Evolutionary conservation across 2,113 vertebrate species (phyloP).

Genomic region (Desmodus rotundus): DNA sequence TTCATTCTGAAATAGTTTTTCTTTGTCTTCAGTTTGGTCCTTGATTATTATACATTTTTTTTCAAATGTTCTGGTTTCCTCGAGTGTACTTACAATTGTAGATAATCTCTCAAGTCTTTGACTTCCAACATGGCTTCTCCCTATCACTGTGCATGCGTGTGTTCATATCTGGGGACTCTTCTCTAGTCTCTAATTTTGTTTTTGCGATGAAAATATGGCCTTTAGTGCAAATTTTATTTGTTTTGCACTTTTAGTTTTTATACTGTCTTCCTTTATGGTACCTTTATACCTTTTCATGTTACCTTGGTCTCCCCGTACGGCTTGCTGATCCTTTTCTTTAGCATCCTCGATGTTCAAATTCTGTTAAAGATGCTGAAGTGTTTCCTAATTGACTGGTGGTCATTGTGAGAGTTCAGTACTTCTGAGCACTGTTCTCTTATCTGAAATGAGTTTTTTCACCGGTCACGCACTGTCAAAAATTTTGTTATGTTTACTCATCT

Average conservation of each 20-base stretch:
- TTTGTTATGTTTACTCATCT: not conserved
- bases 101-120: not conserved
- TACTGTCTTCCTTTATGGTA: not conserved
- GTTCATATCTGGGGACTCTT: not conserved
- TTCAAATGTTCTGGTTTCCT: constrained; percentile 27
- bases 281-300: not conserved
- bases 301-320: not conserved
- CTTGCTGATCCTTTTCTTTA: not conserved
- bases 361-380: not conserved
- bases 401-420: not conserved
- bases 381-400: not conserved
- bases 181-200: not conserved
- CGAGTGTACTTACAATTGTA: not conserved
- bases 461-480: not conserved
- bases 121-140: not conserved
- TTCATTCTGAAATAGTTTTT: not conserved
- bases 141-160: not conserved
- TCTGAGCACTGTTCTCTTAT: not conserved
- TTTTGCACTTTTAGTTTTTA: not conserved
- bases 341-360: not conserved
- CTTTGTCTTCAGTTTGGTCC: not conserved
- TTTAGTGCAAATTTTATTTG: constrained; percentile 16
- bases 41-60: constrained; percentile 20
- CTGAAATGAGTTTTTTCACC: not conserved
- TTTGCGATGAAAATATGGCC: not conserved